Conservation (phyloP, 2,888 invertebrate genomes). For the Celastrina argiolus region DNA sequence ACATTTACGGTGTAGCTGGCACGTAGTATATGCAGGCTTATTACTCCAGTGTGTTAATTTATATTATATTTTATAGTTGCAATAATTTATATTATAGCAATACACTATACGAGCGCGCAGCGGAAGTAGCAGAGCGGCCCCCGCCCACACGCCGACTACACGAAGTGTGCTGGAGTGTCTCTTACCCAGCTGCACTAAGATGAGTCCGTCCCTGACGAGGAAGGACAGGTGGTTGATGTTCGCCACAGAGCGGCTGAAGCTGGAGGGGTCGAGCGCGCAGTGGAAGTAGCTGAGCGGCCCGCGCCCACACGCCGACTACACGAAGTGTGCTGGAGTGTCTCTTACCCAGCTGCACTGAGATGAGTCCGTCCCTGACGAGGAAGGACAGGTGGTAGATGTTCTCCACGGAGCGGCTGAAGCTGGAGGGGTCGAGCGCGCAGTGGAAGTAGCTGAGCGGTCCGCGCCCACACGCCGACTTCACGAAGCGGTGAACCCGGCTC, state of each 20-base stretch:
- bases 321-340: too few species aligned
- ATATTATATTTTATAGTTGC: too few species aligned
- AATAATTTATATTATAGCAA: too few species aligned
- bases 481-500: conserved; percentile 63
- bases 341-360: conserved; percentile 57
- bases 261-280: conserved; percentile 76
- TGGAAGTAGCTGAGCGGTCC: conserved; percentile 78
- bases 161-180: too few species aligned
- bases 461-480: conserved; percentile 55
- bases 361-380: conserved; percentile 75
- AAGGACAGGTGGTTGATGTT: conserved; percentile 82
- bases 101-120: conserved; percentile 74
- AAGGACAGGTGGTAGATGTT: conserved; percentile 82
- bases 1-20: too few species aligned
- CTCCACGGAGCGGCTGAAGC: conserved; percentile 79
- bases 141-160: conserved; percentile 50
- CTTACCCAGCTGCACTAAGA: conserved; percentile 54
- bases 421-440: conserved; percentile 76
- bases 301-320: conserved; percentile 50
- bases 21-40: too few species aligned
- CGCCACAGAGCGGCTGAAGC: conserved; percentile 79
- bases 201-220: conserved; percentile 75
- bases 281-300: conserved; percentile 77
- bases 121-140: conserved; percentile 77
- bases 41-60: too few species aligned